A percentile compares a stretch with the other conserved stretches of the same genome.
Conservation (phyloP, 2,888 invertebrate species). For the Spatulosminthurus flaviceps region DNA sequence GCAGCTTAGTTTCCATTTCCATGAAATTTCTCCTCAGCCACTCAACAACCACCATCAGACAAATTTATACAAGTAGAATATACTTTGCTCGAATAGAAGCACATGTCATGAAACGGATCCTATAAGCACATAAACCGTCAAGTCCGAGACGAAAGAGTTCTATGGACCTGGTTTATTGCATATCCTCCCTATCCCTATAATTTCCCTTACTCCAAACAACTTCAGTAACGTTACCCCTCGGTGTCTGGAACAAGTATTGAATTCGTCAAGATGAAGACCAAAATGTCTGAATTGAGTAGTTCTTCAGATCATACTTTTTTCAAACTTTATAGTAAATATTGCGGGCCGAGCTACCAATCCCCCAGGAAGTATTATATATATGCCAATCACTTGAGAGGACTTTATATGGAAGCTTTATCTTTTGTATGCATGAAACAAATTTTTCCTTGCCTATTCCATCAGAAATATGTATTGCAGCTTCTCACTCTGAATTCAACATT, state of each 20-base stretch:
- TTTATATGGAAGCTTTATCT: too few relatives aligned
- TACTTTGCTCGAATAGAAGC: neutral
- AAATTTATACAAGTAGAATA: neutral
- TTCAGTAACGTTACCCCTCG: too few relatives aligned
- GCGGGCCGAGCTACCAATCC: neutral
- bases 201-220: too few relatives aligned
- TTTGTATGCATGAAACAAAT: too few relatives aligned
- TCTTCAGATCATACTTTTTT: constrained; percentile 28
- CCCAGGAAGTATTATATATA: neutral
- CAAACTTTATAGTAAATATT: constrained; percentile 26
- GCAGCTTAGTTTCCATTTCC: constrained; percentile 20
- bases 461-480: too few relatives aligned
- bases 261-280: constrained; percentile 30
- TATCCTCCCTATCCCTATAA: neutral
- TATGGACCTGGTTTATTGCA: neutral
- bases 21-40: constrained; percentile 10
- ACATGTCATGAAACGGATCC: constrained; percentile 20
- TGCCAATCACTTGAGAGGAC: neutral
- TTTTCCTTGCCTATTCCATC: too few relatives aligned
- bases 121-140: constrained; percentile 1
- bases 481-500: too few relatives aligned
- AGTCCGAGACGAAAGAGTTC: constrained; percentile 4
- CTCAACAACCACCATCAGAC: neutral
- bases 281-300: constrained; percentile 39
- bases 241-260: constrained; percentile 27